phyloP scores from a whole-genome alignment of 2,797 vertebrate genomes.

The Moxostoma hubbsi region DNA sequence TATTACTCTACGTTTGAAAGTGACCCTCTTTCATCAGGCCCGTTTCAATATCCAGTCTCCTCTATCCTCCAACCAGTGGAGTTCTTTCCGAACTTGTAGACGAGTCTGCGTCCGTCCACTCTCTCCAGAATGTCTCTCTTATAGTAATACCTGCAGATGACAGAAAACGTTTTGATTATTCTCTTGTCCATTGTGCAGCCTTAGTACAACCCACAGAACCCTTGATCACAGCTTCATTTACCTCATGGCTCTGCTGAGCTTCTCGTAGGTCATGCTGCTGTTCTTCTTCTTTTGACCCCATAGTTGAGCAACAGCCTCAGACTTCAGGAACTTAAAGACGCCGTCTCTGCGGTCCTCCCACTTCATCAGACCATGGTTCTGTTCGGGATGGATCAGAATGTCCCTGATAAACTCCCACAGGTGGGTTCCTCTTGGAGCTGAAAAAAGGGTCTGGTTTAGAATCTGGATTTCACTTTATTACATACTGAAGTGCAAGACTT shows the following conservation, averaged over 20 bases:
- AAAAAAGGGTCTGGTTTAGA: conserved; percentile 13
- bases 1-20: conserved; percentile 40
- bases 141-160: conserved; percentile 89
- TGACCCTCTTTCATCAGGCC: background rate
- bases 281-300: conserved; percentile 99
- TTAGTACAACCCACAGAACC: no score
- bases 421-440: conserved; percentile 92
- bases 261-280: conserved; percentile 98
- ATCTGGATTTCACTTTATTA: background rate
- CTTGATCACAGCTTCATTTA: conserved; percentile 63
- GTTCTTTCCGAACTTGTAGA: conserved; percentile 98
- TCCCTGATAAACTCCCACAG: conserved; percentile 98
- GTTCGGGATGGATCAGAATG: conserved; percentile 91
- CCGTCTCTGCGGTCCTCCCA: conserved; percentile 94
- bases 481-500: background rate
- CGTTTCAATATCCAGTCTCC: conserved; percentile 70
- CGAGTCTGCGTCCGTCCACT: conserved; percentile 91
- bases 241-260: conserved; percentile 97
- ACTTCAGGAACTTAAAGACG: conserved; percentile 95
- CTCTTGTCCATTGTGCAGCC: background rate
- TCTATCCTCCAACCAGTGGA: conserved; percentile 91
- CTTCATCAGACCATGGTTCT: conserved; percentile 92
- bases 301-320: conserved; percentile 94
- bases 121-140: conserved; percentile 95
- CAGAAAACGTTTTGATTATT: conserved; percentile 13